Base-by-base conservation (phyloP, 2,113 vertebrate species). In the Suncus etruscus region DNA sequence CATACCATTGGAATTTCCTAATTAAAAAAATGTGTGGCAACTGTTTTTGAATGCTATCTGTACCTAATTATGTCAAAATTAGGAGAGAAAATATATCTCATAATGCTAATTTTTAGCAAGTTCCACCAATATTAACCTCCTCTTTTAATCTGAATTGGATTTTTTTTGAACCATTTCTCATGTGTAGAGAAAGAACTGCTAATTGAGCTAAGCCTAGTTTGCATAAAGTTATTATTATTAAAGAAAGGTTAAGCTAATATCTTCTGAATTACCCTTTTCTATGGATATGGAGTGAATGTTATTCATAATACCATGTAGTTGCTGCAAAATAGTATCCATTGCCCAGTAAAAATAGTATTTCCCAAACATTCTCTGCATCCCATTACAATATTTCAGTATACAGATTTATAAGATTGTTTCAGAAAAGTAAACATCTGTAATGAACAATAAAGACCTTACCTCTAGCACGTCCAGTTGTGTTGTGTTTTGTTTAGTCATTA, bases 161-260 rank as follows among this genome's bases (percentile, higher is more conserved):
- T 93, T 16, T 61, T 45, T 94, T 86, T 47, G 6, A 86, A 45
- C 20, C 11, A 73, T 74, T 51, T 11, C 29, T 90, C 86, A 11
- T 58, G 22, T 20, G 24, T 20, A 73, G 24, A 15, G 11, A 76
- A 24, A 61, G 39, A 83, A 16, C 14, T 32, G 32, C 1, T 86
- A 3, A 91, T 29, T 80, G 47, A 20, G 25, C 51, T 83, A 73
- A 3, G 24, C 22, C 48, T 70, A 22, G 1, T 81, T 92, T 51
- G 24, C 25, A 14, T 45, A 20, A 84, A 76, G 1, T n/a, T 22
- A 83, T 75, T 45, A 72, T 20, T 15, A 10, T 32, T 61, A n/a
- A 14, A 75, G 61, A 70, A 2, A 29, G 32, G 22, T 27, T 72
- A 9, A 89, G 25, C 2, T 48, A 69, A 11, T 22, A 6, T 4